phyloP scores from a whole-genome alignment of 2,797 vertebrate species.

The Alcedo quadribrachys region DNA sequence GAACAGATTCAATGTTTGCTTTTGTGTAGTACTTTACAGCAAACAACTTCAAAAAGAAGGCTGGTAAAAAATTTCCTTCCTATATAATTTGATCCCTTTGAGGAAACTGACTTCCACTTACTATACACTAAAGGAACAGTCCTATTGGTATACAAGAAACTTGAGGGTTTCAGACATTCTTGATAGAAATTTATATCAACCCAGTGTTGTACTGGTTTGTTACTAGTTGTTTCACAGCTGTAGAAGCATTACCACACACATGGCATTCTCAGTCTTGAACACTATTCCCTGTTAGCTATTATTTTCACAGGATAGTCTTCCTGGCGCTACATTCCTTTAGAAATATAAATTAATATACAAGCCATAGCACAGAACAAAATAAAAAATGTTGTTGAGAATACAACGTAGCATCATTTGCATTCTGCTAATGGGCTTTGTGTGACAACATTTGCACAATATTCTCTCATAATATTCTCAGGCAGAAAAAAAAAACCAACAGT shows the following conservation, averaged over 20 bases:
- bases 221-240: background rate
- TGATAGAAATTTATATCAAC: background rate
- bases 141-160: background rate
- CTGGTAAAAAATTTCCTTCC: background rate
- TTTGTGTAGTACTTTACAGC: background rate
- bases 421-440: background rate
- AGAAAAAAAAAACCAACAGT: background rate
- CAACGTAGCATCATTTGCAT: background rate
- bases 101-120: background rate
- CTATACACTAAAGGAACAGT: background rate
- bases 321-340: background rate
- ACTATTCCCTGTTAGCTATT: background rate
- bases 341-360: background rate
- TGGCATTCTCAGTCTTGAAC: background rate
- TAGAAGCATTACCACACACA: background rate
- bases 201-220: background rate
- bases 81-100: background rate
- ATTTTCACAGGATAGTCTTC: background rate
- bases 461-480: background rate
- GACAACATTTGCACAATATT: background rate
- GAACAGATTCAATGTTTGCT: background rate
- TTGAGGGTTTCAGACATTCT: background rate
- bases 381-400: background rate
- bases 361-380: background rate
- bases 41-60: background rate